Base-by-base conservation (phyloP, 2,888 invertebrate genomes). In the Xestia rhomboidea region DNA sequence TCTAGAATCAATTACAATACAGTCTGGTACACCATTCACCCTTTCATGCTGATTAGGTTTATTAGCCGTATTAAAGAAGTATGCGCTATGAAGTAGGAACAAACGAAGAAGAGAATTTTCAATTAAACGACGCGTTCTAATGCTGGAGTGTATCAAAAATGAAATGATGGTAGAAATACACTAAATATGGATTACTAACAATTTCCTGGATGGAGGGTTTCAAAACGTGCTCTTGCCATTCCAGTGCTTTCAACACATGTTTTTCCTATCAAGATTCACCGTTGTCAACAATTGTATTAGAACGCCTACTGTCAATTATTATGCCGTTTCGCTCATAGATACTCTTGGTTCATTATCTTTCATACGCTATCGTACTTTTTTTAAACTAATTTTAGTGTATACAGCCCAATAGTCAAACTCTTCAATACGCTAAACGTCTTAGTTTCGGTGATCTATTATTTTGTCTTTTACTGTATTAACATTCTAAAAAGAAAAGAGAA, bases 211-310 rank as follows among this genome's bases (percentile, higher is more conserved):
- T n/a, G 64, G 21, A 11, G 30, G 24, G 21, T 75, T 77, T 27
- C 68, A 75, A 69, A 75, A 49, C 18, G n/a, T 76, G 41, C 63
- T 77, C 4, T 11, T 77, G 8, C 76, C 76, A 2, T 69, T 69
- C 11, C 68, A 21, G 10, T 69, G 38, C 57, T 1, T 77, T 21
- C 57, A 66, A 7, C 76, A 75, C 15, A 41, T 76, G 6, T 57
- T 76, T 18, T 75, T 77, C 38, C 15, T 66, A 15, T 77, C 77
- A 2, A 64, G 30, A 8, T 77, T 66, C 34, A 54, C 64, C 2
- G 51, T 69, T 30, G 41, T 66, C n/a, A 49, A 69, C 38, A 77
- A 77, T 15, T 77, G 77, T n/a, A 77, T 77, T 6, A 64, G 68
- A n/a, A 68, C 64, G 13, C 77, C 69, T 27, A 11, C 49, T 11